Conservation (phyloP, 53 echinoderm and acorn worm species). For the Luidia sarsii region DNA sequence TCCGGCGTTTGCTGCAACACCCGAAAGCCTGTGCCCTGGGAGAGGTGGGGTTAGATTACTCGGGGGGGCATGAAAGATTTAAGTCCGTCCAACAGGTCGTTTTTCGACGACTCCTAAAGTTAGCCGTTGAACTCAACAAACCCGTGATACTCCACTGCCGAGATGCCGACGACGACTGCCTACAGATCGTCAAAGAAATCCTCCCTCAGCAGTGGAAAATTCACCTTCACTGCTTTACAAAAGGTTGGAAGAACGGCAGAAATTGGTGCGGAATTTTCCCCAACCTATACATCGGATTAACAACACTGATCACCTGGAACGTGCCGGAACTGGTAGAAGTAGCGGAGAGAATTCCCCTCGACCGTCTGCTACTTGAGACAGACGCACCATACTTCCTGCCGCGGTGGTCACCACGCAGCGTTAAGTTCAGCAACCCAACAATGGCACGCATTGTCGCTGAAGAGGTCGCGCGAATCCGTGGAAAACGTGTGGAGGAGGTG, state of each 20-base stretch:
- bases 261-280: too few species aligned
- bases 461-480: not conserved
- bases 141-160: slow-evolving; percentile 18
- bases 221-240: slow-evolving; percentile 14
- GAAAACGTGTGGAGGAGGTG: not conserved
- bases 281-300: too few species aligned
- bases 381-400: slow-evolving; percentile 22
- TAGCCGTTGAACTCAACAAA: not conserved
- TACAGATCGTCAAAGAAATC: not conserved
- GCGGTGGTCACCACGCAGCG: not conserved
- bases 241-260: too few species aligned
- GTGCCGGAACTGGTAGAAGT: not conserved
- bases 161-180: slow-evolving; percentile 29
- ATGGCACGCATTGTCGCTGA: not conserved
- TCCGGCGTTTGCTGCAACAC: not conserved
- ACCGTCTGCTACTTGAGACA: slow-evolving; percentile 11
- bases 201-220: not conserved
- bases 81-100: not conserved
- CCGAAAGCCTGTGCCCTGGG: not conserved
- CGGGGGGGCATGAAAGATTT: not conserved
- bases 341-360: not conserved
- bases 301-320: too few species aligned
- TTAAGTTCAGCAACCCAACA: slow-evolving; percentile 1
- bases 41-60: slow-evolving; percentile 8
- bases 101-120: not conserved